Evolutionary conservation across 2,797 vertebrate genomes (phyloP), one percentile per base, ranked within the genome.

Genomic region (Phrynocephalus guinanensis): DNA sequence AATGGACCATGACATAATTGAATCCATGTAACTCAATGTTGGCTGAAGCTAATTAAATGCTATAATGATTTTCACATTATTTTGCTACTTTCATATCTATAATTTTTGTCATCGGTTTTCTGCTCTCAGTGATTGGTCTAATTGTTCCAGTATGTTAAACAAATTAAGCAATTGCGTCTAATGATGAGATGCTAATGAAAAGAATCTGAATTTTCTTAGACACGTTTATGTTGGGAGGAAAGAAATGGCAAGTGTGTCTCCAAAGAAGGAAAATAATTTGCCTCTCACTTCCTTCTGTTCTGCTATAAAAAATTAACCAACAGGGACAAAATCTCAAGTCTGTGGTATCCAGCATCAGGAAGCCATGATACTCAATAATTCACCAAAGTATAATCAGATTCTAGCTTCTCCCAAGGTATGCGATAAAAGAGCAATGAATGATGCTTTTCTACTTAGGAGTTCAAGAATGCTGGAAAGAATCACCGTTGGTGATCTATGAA

Each of bases 301-400:
- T 38, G 3, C 28, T 67, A 3, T 85, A 63, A 75, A 63, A 84
- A 66, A 28, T 38, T 28, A 76, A 66, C 38, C 33, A 66, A 20
- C 15, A 15, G 38, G 33, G 60, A 79, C 20, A 60, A 73, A 26
- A 84, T 26, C 33, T 26, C 71, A 60, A 22, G 60, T 73, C 56
- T 7, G 6, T 60, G 33, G n/a, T 33, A 20, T 70, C 84, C n/a
- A 30, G 63, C 44, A 18, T 78, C 84, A 67, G 56, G 75, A 77
- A 78, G 11, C 38, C 75, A 70, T 24, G 22, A 26, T 68, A 24
- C 28, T 79, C 52, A 68, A 86, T 79, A 79, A 86, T 79, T 70
- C 76, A 86, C 66, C 33, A 22, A 26, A 56, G 73, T 28, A n/a
- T 48, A 22, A 77, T 13, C 63, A 68, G 28, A 50, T 85, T 68